These are phyloP conservation scores for Pristionchus exspectatus DNA, from an alignment of 2,888 invertebrate genomes.

Conservation along the genomic window DNA sequence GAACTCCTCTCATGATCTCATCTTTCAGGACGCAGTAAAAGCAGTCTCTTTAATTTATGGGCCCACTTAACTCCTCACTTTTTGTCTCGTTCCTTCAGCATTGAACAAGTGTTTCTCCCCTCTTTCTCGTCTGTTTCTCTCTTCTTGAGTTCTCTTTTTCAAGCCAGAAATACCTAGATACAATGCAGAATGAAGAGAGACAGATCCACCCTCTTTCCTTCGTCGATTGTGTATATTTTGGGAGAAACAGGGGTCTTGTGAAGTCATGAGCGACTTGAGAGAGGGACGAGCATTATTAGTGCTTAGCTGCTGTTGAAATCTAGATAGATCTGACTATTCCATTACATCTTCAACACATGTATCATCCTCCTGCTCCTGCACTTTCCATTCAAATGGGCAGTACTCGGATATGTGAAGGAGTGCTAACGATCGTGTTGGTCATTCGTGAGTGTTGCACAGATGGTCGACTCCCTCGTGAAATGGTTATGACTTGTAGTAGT, in stretches of 20 bases:
- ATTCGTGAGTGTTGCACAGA: not conserved
- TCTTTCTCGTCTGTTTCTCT: not conserved
- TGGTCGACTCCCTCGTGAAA: not conserved
- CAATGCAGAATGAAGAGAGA: too few relatives aligned
- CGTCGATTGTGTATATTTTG: not conserved
- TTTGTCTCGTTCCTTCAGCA: constrained; percentile 7
- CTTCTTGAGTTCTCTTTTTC: not conserved
- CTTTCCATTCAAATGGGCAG: too few relatives aligned
- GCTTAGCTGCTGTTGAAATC: not conserved
- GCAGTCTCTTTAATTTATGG: constrained; percentile 3
- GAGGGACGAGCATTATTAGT: constrained; percentile 1
- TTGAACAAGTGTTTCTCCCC: constrained; percentile 37
- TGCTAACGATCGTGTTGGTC: not conserved
- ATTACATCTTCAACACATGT: too few relatives aligned
- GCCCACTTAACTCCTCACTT: constrained; percentile 24
- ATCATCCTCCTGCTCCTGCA: too few relatives aligned
- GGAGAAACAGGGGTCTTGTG: constrained; percentile 1
- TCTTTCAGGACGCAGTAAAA: not conserved
- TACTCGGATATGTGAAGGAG: too few relatives aligned
- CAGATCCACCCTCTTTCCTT: not conserved
- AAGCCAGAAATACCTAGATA: too few relatives aligned
- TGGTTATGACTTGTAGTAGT: constrained; percentile 31
- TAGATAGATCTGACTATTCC: not conserved
- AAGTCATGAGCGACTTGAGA: not conserved
- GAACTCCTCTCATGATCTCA: constrained; percentile 1